These are phyloP conservation scores for Mallotus villosus DNA, from an alignment of 2,797 vertebrate genomes.

Conservation along the genomic window DNA sequence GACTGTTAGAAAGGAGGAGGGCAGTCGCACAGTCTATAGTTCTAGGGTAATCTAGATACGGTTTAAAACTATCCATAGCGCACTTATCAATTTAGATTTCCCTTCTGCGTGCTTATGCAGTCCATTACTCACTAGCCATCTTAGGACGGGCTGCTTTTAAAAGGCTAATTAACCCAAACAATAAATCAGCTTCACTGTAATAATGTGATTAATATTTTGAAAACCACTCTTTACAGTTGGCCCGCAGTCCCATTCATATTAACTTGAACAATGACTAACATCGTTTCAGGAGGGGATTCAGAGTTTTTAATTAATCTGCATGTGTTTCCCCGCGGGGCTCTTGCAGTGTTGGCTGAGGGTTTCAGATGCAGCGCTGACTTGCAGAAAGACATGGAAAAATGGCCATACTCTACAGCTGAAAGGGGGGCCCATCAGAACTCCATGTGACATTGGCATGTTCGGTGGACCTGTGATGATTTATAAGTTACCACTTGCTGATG, in stretches of 20 bases:
- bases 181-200: slow-evolving; percentile 1
- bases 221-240: slow-evolving; percentile 5
- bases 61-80: too few species aligned
- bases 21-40: background rate
- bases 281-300: slow-evolving; percentile 33
- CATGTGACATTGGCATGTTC: background rate
- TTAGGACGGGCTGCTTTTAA: slow-evolving; percentile 1
- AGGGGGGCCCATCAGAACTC: background rate
- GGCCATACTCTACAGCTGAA: background rate
- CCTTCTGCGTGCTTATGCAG: background rate
- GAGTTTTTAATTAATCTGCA: slow-evolving; percentile 30
- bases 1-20: too few species aligned
- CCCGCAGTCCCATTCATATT: slow-evolving; percentile 10
- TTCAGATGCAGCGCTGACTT: background rate
- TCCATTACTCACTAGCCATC: background rate
- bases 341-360: slow-evolving; percentile 1
- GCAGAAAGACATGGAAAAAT: background rate
- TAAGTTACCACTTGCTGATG: too few species aligned
- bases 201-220: slow-evolving; percentile 10
- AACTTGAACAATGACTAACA: slow-evolving; percentile 25
- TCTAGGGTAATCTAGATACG: background rate
- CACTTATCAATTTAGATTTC: background rate
- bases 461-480: background rate
- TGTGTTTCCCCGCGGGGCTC: background rate
- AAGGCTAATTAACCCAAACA: slow-evolving; percentile 21